These are phyloP conservation scores for Trilocha varians DNA, from an alignment of 2,888 invertebrate genomes.

Conservation along the genomic window DNA sequence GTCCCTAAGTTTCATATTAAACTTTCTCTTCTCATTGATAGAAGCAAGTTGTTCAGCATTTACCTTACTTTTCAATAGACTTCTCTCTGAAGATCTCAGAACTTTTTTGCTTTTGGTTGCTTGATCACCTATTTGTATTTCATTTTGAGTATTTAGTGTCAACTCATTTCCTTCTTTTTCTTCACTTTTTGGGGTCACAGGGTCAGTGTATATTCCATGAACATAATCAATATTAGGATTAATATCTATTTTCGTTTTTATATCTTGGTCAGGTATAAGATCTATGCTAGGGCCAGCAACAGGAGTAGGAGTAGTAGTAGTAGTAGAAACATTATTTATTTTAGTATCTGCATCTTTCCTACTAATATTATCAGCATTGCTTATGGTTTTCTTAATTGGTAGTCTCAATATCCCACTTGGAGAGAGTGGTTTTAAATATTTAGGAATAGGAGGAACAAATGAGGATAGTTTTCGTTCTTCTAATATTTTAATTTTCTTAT, in stretches of 20 bases:
- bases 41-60: slow-evolving; percentile 47
- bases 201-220: neutral
- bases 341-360: neutral
- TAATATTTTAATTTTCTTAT: neutral
- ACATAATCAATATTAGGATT: neutral
- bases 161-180: too few species aligned
- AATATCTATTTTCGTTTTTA: neutral
- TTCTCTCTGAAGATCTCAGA: slow-evolving; percentile 7
- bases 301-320: too few species aligned
- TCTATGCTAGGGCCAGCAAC: neutral
- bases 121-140: neutral
- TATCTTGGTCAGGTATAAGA: neutral
- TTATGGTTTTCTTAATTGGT: neutral
- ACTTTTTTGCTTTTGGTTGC: neutral
- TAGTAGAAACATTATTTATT: neutral
- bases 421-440: slow-evolving; percentile 4
- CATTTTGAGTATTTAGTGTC: neutral
- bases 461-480: neutral
- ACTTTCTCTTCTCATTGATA: slow-evolving; percentile 54
- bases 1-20: slow-evolving; percentile 57
- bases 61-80: slow-evolving; percentile 29
- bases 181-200: too few species aligned
- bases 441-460: neutral
- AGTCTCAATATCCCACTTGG: neutral
- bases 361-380: neutral